Evolutionary conservation across 2,113 vertebrate species (phyloP), one percentile per base, ranked within the genome.

Genomic region (Phoxinus phoxinus): DNA sequence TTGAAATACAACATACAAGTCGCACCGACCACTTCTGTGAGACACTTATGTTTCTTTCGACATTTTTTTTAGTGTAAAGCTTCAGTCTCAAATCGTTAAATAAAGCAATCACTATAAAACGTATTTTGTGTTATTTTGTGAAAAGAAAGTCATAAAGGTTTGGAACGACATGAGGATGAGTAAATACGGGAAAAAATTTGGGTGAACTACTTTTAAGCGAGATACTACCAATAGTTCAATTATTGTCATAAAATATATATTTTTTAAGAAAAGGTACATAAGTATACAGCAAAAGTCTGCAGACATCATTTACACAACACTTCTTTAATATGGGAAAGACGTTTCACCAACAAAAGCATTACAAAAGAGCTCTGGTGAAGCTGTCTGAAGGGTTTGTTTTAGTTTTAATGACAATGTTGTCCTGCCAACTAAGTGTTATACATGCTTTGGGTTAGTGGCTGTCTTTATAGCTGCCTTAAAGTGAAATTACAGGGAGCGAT

Each of bases 401-500:
- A 83, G 82, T 48, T 85, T 86, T 92, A 91, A 92, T 91, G 81
- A 89, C 71, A 85, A 82, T 48, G 86, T 85, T 85, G 27, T 44
- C 61, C 75, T 88, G 90, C 91, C 91, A 91, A 84, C 73, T 67
- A 48, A 58, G 83, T 86, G 84, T 88, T 87, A 84, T 79, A 87
- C 88, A 87, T 88, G 85, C 90, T 69, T 73, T 85, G 83, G 85
- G 90, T 91, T 92, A 90, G 75, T 72, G 83, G 84, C 67, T 63
- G 65, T 73, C 86, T 92, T 92, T 92, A 92, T 88, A 86, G 91
- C 77, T 32, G 85, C 83, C 75, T 88, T 88, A 88, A 90, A 87
- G 84, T 84, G 71, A 89, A 91, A 91, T 91, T 85, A 91, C 73
- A 88, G 87, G 85, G 87, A 86, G 87, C 67, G 51, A 78, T 69